Base-by-base conservation (phyloP, 2,113 vertebrate species). In the Equus quagga region DNA sequence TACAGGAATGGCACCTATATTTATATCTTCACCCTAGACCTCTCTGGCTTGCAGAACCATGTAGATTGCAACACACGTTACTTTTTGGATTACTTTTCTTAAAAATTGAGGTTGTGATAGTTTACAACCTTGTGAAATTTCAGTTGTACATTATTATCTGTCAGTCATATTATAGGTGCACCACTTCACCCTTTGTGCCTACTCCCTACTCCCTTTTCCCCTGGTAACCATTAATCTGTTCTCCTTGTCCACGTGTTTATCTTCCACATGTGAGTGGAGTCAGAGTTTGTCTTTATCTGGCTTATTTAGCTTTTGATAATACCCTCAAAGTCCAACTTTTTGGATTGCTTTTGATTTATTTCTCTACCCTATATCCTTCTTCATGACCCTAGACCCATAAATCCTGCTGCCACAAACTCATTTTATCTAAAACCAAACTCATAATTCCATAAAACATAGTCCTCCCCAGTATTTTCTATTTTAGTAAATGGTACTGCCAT, bases 351-450 rank as follows among this genome's bases (percentile, higher is more conserved):
- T 85, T 73, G 56, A 67, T 51, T 80, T 90, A 67, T 44, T 95
- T 85, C 80, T 90, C 65, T 79, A 67, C 6, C 41, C 15, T 23
- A 56, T 83, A 56, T 23, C 62, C 69, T 19, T 81, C 15, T 70
- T 90, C 73, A 70, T 56, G 18, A 86, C 5, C 28, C 58, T 79
- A 69, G 62, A 26, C 8, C 33, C 41, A 44, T 41, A 85, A 73
- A 92, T 94, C 79, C 78, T 76, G 64, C 54, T 85, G 41, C 33
- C 18, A 69, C 65, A 62, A 89, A 93, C 41, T 81, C 46, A 95
- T 89, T 85, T 51, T 65, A 92, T 93, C 58, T 90, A 67, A 93
- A 69, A 75, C 33, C 73, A 69, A 90, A 93, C 21, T 86, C 58
- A 28, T 78, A 92, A 92, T 60, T 88, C 62, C 9, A 31, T 80